Conservation (phyloP, 2,888 invertebrate genomes). For the Scotopteryx bipunctaria region DNA sequence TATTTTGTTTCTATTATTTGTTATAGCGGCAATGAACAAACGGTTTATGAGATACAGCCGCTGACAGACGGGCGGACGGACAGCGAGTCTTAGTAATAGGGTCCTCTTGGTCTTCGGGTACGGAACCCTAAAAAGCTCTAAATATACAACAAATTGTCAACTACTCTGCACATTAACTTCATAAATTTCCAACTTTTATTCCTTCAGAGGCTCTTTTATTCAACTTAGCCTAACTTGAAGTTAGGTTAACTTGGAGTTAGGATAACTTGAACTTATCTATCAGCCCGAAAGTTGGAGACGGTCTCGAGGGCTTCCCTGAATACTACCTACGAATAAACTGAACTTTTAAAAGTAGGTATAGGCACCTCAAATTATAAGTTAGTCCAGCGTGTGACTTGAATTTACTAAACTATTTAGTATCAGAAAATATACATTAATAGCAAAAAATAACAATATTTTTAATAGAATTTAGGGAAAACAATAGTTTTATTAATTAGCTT, state of each 20-base stretch:
- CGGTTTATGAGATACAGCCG: no score
- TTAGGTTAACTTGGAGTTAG: constrained; percentile 28
- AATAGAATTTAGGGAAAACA: no score
- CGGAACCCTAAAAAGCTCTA: background rate
- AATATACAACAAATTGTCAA: constrained; percentile 1
- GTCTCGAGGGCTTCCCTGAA: constrained; percentile 14
- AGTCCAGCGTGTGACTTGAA: no score
- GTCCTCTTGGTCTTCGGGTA: no score
- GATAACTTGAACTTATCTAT: constrained; percentile 34
- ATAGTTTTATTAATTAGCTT: no score
- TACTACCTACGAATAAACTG: background rate
- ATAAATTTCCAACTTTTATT: constrained; percentile 21
- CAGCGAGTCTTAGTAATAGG: no score
- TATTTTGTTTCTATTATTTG: no score
- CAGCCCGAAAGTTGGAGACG: constrained; percentile 29
- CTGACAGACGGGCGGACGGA: no score
- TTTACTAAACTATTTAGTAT: no score
- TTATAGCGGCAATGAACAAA: no score
- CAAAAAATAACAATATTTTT: no score
- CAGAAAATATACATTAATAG: no score
- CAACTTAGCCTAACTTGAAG: constrained; percentile 28
- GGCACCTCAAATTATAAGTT: background rate
- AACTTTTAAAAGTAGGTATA: constrained; percentile 15
- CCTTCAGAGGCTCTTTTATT: constrained; percentile 16
- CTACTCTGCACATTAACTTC: constrained; percentile 7